phyloP scores from a whole-genome alignment of 2,888 invertebrate genomes.

The Eudemis profundana region DNA sequence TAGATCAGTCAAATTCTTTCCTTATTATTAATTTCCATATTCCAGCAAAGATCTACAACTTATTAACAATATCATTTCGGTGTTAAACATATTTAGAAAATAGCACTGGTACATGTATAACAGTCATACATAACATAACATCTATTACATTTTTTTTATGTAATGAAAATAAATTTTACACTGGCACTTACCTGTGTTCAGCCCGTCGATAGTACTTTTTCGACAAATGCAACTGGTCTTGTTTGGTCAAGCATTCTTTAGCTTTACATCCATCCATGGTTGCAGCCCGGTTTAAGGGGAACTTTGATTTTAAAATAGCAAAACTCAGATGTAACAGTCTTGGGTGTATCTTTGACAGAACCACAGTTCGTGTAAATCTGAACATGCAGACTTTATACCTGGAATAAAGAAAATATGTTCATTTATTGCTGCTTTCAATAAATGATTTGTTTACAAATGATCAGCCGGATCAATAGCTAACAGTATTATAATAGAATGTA shows the following conservation, averaged over 20 bases:
- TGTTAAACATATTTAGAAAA: no score
- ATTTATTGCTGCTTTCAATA: not conserved
- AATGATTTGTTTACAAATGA: slow-evolving; percentile 17
- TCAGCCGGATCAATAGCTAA: not conserved
- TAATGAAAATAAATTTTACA: not conserved
- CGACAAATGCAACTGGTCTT: slow-evolving; percentile 54
- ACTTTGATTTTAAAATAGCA: slow-evolving; percentile 21
- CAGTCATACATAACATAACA: no score
- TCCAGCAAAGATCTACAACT: no score
- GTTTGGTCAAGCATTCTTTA: slow-evolving; percentile 58
- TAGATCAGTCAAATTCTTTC: no score
- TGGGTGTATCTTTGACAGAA: slow-evolving; percentile 49
- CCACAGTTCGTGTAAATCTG: slow-evolving; percentile 45
- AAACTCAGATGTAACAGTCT: slow-evolving; percentile 49
- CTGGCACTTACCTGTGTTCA: slow-evolving; percentile 71
- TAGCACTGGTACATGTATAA: no score
- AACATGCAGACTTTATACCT: slow-evolving; percentile 49
- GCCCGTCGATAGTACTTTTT: slow-evolving; percentile 78
- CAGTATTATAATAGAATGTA: slow-evolving; percentile 8
- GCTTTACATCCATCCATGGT: slow-evolving; percentile 61
- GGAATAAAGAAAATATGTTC: slow-evolving; percentile 36
- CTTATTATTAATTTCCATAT: no score
- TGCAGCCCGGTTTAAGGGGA: slow-evolving; percentile 19
- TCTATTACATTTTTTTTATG: no score
- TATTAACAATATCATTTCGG: no score